Conservation (phyloP, 2,888 invertebrate genomes). For the Pherbina coryleti region DNA sequence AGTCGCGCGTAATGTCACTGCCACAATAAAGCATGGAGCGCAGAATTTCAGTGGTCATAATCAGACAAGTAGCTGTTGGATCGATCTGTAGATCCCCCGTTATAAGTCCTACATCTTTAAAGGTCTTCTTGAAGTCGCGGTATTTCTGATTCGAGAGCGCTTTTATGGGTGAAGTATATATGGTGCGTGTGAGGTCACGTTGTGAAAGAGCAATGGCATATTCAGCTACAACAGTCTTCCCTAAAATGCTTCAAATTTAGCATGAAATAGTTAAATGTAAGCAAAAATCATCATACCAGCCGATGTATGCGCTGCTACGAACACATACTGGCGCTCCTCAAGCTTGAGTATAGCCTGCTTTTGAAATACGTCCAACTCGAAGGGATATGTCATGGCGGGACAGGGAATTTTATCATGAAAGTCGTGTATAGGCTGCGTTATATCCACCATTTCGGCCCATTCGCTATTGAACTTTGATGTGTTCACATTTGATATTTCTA, state of each 20-base stretch:
- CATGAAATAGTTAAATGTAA: not conserved
- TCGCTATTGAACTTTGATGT: slow-evolving; percentile 71
- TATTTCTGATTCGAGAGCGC: slow-evolving; percentile 99
- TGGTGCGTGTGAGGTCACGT: slow-evolving; percentile 89
- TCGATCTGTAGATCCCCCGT: slow-evolving; percentile 98
- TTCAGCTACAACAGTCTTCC: slow-evolving; percentile 98
- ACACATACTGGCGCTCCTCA: slow-evolving; percentile 94
- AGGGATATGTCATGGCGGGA: slow-evolving; percentile 88
- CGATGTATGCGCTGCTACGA: slow-evolving; percentile 99
- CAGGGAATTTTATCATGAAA: slow-evolving; percentile 85
- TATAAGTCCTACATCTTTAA: slow-evolving; percentile 92
- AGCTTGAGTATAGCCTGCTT: slow-evolving; percentile 95
- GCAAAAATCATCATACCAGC: slow-evolving; percentile 72
- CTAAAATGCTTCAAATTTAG: slow-evolving; percentile 38
- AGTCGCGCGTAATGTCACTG: slow-evolving; percentile 91
- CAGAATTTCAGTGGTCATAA: slow-evolving; percentile 99
- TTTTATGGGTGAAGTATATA: slow-evolving; percentile 99
- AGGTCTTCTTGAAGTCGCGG: slow-evolving; percentile 93
- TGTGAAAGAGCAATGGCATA: slow-evolving; percentile 97
- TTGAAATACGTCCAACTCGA: slow-evolving; percentile 96
- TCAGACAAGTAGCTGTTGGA: slow-evolving; percentile 91
- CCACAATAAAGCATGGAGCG: slow-evolving; percentile 97
- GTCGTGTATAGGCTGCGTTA: slow-evolving; percentile 83
- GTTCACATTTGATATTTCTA: slow-evolving; percentile 76
- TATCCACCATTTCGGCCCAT: slow-evolving; percentile 91